phyloP scores from a whole-genome alignment of 1,140 invertebrate genomes.

The Drosophila miranda region DNA sequence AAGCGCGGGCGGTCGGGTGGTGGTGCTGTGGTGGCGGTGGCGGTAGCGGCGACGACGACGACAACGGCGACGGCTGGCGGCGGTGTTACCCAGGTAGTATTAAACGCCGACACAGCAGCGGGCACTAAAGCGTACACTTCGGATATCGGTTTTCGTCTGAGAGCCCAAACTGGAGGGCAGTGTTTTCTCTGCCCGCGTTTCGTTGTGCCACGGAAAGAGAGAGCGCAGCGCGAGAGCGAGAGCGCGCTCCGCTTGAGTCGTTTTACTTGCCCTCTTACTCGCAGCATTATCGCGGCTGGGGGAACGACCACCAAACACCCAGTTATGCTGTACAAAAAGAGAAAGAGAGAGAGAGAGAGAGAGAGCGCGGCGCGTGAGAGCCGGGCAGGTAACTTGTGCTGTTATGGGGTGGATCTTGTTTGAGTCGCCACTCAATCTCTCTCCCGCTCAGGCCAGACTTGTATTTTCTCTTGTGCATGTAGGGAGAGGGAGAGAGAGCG shows the following conservation, averaged over 20 bases:
- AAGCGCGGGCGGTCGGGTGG: slow-evolving; percentile 7
- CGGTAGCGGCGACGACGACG: neutral
- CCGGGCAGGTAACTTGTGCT: slow-evolving; percentile 46
- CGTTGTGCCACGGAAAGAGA: slow-evolving; percentile 8
- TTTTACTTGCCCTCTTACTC: neutral
- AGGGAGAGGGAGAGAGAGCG: too few species aligned
- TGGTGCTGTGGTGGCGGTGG: too few species aligned
- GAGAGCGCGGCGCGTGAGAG: slow-evolving; percentile 1
- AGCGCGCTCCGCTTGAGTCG: slow-evolving; percentile 1
- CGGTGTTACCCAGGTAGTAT: slow-evolving; percentile 46
- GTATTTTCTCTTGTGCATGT: too few species aligned
- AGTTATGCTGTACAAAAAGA: neutral
- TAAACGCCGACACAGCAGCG: slow-evolving; percentile 74
- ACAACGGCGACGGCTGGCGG: slow-evolving; percentile 13
- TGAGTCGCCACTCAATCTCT: slow-evolving; percentile 20
- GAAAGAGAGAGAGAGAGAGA: neutral
- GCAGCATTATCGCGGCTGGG: slow-evolving; percentile 9
- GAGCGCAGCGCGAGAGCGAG: slow-evolving; percentile 5
- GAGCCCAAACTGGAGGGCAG: slow-evolving; percentile 46
- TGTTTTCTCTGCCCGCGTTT: slow-evolving; percentile 15
- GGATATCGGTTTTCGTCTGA: slow-evolving; percentile 59
- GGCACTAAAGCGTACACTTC: slow-evolving; percentile 77
- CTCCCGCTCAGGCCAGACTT: neutral
- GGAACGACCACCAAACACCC: neutral
- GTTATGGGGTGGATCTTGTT: slow-evolving; percentile 68